A percentile compares a stretch with the other conserved stretches of the same genome.
Evolutionary conservation across 2,888 invertebrate species (phyloP).

Genomic region (Platycheirus rosarum): DNA sequence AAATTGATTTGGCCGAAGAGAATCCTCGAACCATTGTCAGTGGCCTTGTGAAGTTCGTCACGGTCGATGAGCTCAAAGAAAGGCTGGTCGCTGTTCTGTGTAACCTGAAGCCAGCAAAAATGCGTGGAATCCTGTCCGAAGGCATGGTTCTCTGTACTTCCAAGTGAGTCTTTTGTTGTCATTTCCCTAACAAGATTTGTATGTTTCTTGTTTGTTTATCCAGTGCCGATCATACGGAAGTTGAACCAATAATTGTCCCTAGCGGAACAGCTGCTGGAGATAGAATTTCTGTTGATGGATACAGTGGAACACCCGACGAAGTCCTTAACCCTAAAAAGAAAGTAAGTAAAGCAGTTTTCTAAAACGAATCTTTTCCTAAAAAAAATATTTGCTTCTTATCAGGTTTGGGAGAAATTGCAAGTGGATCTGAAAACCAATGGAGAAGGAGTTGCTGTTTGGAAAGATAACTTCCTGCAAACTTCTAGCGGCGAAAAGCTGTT

Average conservation of each 20-base stretch:
- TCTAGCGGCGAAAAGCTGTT: constrained; percentile 89
- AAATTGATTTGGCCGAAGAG: constrained; percentile 93
- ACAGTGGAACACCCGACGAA: constrained; percentile 91
- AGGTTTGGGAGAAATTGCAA: constrained; percentile 94
- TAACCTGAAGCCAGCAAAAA: constrained; percentile 98
- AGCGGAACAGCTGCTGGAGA: constrained; percentile 91
- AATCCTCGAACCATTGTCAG: constrained; percentile 89
- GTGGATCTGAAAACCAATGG: constrained; percentile 89
- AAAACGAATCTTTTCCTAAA: background rate
- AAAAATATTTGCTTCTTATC: too few species aligned
- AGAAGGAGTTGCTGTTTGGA: constrained; percentile 91
- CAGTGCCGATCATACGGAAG: constrained; percentile 89
- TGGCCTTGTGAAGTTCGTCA: constrained; percentile 95
- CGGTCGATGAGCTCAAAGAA: constrained; percentile 94
- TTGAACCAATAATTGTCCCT: constrained; percentile 93
- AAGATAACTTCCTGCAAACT: constrained; percentile 89
- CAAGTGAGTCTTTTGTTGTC: constrained; percentile 83
- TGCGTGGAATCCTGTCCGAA: constrained; percentile 94
- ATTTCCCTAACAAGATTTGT: constrained; percentile 10
- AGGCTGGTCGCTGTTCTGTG: constrained; percentile 96
- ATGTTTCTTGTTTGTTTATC: constrained; percentile 56
- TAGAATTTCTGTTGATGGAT: constrained; percentile 91
- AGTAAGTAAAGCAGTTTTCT: constrained; percentile 80
- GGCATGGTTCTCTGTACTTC: constrained; percentile 98
- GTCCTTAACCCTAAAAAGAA: constrained; percentile 97